These are phyloP conservation scores for Agriopis marginaria DNA, from an alignment of 2,888 invertebrate genomes.

Conservation along the genomic window DNA sequence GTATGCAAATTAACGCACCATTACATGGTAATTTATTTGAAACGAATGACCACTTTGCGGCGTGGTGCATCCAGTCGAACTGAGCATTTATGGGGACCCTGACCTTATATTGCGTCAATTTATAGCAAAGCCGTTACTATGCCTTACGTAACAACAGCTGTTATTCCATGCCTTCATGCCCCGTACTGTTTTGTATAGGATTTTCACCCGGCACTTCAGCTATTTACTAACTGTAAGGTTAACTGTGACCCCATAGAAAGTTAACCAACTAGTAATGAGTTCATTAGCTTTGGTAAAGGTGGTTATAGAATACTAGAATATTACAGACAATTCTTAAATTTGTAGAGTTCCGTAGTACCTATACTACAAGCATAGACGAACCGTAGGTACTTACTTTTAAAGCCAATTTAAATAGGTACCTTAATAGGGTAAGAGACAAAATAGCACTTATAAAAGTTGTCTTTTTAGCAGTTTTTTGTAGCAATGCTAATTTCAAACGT, in stretches of 20 bases:
- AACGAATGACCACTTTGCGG: conserved; percentile 86
- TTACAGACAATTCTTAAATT: neutral
- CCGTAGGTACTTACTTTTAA: too few species aligned
- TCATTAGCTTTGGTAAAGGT: neutral
- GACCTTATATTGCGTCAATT: conserved; percentile 85
- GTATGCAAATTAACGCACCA: conserved; percentile 86
- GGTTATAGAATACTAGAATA: neutral
- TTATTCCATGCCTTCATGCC: conserved; percentile 56
- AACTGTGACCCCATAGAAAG: conserved; percentile 46
- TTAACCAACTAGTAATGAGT: conserved; percentile 11
- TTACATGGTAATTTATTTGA: conserved; percentile 87
- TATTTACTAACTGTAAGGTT: conserved; percentile 45
- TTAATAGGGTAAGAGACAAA: too few species aligned
- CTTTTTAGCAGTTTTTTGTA: neutral
- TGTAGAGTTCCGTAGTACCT: neutral
- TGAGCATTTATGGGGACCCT: conserved; percentile 84
- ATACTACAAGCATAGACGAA: too few species aligned
- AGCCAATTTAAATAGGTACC: too few species aligned
- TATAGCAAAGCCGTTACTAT: conserved; percentile 81
- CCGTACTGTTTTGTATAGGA: conserved; percentile 64
- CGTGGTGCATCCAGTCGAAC: conserved; percentile 79
- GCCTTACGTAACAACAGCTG: conserved; percentile 82
- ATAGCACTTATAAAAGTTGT: neutral
- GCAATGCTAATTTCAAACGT: neutral
- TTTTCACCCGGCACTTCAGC: conserved; percentile 66